These are phyloP conservation scores for Solenodon paradoxus DNA, from an alignment of 2,113 vertebrate genomes.

Conservation along the genomic window DNA sequence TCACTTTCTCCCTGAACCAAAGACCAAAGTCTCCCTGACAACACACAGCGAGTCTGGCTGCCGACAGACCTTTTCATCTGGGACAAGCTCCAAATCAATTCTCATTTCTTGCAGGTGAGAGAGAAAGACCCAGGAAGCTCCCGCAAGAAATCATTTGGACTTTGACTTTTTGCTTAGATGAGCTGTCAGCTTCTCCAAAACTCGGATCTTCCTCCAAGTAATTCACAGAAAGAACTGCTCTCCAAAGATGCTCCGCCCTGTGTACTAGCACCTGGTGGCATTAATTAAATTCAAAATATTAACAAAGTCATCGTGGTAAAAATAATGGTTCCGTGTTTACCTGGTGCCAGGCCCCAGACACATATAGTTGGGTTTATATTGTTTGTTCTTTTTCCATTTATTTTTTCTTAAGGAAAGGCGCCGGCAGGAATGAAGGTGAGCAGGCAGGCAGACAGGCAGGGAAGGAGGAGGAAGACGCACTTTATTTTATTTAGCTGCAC, in stretches of 20 bases:
- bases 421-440: too few relatives aligned
- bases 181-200: not conserved
- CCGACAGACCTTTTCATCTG: not conserved
- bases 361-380: too few relatives aligned
- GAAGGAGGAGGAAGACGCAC: too few relatives aligned
- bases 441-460: too few relatives aligned
- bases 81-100: slow-evolving; percentile 35
- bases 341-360: not conserved
- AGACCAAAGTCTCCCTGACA: not conserved
- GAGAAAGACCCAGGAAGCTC: not conserved
- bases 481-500: too few relatives aligned
- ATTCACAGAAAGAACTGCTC: not conserved
- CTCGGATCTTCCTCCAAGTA: not conserved
- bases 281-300: not conserved
- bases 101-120: slow-evolving; percentile 55
- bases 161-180: slow-evolving; percentile 25
- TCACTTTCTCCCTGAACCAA: not conserved
- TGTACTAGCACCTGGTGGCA: not conserved
- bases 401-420: too few relatives aligned
- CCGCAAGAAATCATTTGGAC: slow-evolving; percentile 14
- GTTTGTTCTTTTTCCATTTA: too few relatives aligned
- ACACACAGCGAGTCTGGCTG: not conserved
- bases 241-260: not conserved
- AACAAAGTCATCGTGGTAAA: not conserved
- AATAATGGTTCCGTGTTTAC: not conserved